These are phyloP conservation scores for Meiosimyza decipiens DNA, from an alignment of 2,888 invertebrate species.

Conservation along the genomic window DNA sequence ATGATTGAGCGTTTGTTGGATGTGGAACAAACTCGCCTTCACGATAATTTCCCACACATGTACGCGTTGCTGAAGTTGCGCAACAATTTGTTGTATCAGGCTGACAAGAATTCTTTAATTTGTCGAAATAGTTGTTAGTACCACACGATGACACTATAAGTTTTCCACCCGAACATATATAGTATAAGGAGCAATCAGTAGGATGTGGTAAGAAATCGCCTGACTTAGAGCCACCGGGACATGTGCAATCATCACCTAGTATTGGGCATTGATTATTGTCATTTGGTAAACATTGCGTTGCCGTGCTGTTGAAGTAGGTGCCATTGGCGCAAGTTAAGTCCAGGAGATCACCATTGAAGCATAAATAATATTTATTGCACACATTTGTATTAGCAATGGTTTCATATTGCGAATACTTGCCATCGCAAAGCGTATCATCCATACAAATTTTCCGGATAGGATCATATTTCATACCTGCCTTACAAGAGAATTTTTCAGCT, in stretches of 20 bases:
- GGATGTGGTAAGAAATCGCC: constrained; percentile 28
- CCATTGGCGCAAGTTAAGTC: constrained; percentile 42
- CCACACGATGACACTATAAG: constrained; percentile 43
- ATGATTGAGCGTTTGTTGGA: constrained; percentile 44
- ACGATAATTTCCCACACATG: constrained; percentile 45
- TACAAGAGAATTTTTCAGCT: constrained; percentile 42
- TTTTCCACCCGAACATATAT: constrained; percentile 41
- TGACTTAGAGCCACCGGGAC: constrained; percentile 24
- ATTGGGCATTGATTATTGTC: constrained; percentile 19
- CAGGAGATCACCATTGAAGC: constrained; percentile 40
- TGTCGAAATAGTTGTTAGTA: constrained; percentile 41
- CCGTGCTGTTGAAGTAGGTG: constrained; percentile 37
- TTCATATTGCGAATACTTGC: constrained; percentile 17
- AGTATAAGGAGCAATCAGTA: constrained; percentile 40
- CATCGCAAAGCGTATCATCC: constrained; percentile 34
- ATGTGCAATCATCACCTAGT: constrained; percentile 20
- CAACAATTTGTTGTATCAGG: constrained; percentile 33
- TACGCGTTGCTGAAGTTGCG: not conserved
- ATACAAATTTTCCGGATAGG: constrained; percentile 39
- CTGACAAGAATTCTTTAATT: constrained; percentile 32
- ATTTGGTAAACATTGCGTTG: constrained; percentile 16
- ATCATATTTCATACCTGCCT: constrained; percentile 41
- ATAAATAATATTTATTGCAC: constrained; percentile 44
- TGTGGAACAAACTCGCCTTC: constrained; percentile 46
- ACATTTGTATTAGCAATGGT: constrained; percentile 6